Percentiles rank a stretch among this genome's conserved stretches.
Conservation (phyloP, 2,113 vertebrate species). For the Salvelinus alpinus region DNA sequence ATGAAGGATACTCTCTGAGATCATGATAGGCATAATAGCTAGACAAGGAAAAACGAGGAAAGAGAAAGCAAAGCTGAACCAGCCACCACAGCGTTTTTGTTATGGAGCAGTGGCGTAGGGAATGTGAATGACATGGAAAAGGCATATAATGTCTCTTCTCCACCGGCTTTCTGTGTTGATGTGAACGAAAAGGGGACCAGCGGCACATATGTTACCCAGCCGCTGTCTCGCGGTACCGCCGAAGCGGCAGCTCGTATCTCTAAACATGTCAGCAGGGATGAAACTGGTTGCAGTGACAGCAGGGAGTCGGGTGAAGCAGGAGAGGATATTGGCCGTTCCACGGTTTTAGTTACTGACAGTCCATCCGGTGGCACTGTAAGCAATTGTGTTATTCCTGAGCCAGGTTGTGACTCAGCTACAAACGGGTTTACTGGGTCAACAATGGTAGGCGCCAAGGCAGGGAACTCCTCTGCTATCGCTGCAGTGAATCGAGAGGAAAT, state of each 20-base stretch:
- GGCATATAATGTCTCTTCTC: slow-evolving; percentile 14
- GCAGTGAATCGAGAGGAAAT: background rate
- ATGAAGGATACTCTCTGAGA: slow-evolving; percentile 7
- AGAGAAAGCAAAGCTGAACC: background rate
- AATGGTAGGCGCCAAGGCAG: slow-evolving; percentile 2
- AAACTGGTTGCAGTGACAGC: background rate
- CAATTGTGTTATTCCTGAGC: slow-evolving; percentile 14
- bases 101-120: slow-evolving; percentile 14
- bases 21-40: background rate
- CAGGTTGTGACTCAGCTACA: background rate
- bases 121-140: slow-evolving; percentile 41
- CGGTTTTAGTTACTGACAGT: slow-evolving; percentile 19
- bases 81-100: slow-evolving; percentile 21
- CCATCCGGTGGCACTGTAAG: slow-evolving; percentile 7
- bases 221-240: background rate
- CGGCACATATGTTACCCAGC: background rate
- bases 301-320: background rate
- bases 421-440: slow-evolving; percentile 25
- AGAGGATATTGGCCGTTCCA: background rate
- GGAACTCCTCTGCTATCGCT: background rate
- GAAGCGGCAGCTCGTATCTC: background rate
- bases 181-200: slow-evolving; percentile 22
- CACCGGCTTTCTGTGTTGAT: slow-evolving; percentile 25
- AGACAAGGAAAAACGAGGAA: slow-evolving; percentile 6
- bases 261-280: slow-evolving; percentile 3